A percentile compares a stretch with the other conserved stretches of the same genome.
These are phyloP conservation scores for Cremastinae sp. DNA, from an alignment of 2,888 invertebrate genomes.

Conservation along the genomic window DNA sequence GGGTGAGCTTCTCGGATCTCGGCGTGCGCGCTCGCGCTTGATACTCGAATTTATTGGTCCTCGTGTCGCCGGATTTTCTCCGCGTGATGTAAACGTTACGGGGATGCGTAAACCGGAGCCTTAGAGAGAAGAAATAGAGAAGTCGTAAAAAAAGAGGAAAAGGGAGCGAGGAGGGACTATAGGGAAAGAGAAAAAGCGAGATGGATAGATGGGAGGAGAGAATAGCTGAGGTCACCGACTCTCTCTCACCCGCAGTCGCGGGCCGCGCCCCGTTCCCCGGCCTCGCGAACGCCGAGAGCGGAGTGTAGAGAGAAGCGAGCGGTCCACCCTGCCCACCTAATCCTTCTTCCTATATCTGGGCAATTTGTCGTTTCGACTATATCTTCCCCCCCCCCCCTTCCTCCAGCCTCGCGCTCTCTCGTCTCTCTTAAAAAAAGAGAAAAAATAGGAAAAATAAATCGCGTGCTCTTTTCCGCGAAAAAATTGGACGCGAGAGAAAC, in stretches of 20 bases:
- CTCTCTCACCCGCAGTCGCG: constrained; percentile 52
- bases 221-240: constrained; percentile 62
- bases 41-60: constrained; percentile 8
- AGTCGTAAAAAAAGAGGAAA: too few relatives aligned
- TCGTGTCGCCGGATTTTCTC: constrained; percentile 17
- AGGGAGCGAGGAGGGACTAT: neutral
- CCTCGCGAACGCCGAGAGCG: constrained; percentile 28
- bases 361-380: too few relatives aligned
- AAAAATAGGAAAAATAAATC: too few relatives aligned
- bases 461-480: too few relatives aligned
- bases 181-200: too few relatives aligned
- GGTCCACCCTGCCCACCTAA: constrained; percentile 27
- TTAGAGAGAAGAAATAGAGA: too few relatives aligned
- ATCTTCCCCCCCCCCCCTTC: neutral
- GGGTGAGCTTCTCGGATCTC: too few relatives aligned
- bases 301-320: too few relatives aligned
- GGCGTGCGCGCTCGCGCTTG: constrained; percentile 14
- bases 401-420: neutral
- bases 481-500: too few relatives aligned
- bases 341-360: constrained; percentile 3
- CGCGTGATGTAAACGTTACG: too few relatives aligned
- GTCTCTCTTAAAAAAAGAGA: too few relatives aligned
- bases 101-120: constrained; percentile 2
- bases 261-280: constrained; percentile 52
- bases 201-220: constrained; percentile 19